Evolutionary conservation across 2,113 vertebrate species (phyloP).

Genomic region (Fregetta grallaria): DNA sequence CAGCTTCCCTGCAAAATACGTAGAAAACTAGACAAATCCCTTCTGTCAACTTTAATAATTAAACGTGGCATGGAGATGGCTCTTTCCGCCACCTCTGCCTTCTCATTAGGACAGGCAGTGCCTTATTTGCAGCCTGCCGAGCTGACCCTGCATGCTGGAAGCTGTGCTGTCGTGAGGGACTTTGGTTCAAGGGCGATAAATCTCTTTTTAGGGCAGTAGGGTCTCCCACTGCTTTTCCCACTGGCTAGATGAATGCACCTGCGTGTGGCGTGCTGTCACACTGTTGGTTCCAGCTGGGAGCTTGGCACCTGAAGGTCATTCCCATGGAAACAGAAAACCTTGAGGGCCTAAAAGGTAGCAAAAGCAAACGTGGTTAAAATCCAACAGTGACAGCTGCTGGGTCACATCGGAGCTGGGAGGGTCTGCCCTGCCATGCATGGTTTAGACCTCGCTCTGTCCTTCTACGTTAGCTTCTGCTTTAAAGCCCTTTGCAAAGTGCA

Average conservation of each 20-base stretch:
- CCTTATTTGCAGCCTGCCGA: neutral
- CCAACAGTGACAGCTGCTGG: neutral
- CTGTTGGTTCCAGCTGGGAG: neutral
- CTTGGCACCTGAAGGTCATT: neutral
- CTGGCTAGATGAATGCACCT: neutral
- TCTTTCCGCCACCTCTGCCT: neutral
- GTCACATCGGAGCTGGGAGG: accelerated
- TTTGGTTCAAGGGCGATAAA: neutral
- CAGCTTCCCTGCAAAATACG: neutral
- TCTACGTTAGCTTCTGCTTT: neutral
- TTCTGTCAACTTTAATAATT: neutral
- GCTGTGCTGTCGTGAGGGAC: neutral
- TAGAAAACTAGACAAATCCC: neutral
- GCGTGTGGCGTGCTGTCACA: accelerated
- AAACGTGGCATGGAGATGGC: neutral
- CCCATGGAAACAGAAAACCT: neutral
- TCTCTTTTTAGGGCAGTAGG: neutral
- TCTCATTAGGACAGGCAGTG: neutral
- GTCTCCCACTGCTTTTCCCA: neutral
- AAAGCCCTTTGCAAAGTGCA: neutral
- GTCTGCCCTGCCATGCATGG: neutral
- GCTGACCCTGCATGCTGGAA: neutral
- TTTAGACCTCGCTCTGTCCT: neutral
- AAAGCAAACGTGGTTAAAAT: neutral
- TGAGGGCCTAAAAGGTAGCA: neutral